Evolutionary conservation across 2,113 vertebrate genomes (phyloP).

Genomic region (Varanus komodoensis): DNA sequence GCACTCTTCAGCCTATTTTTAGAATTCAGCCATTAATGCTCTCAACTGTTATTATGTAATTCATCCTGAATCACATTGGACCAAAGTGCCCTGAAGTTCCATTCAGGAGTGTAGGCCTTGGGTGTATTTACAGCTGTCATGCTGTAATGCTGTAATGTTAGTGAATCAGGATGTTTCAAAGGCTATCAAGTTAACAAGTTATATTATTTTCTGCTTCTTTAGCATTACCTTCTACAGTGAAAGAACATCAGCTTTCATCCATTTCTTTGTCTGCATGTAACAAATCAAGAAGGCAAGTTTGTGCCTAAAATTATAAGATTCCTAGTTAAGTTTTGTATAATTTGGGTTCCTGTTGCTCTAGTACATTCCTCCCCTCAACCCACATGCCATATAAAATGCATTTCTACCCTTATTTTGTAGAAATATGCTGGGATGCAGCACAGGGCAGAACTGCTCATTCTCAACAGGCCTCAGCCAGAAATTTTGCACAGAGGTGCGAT

Average conservation of each 20-base stretch:
- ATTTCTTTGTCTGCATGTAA: background rate
- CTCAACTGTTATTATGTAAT: background rate
- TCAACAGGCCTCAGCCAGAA: background rate
- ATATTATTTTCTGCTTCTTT: background rate
- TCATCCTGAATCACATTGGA: background rate
- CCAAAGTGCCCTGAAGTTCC: background rate
- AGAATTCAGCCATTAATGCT: background rate
- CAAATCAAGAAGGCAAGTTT: background rate
- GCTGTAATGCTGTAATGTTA: constrained; percentile 5
- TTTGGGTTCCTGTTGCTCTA: background rate
- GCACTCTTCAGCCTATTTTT: background rate
- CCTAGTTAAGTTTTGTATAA: background rate
- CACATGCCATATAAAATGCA: background rate
- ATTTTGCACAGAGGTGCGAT: background rate
- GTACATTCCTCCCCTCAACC: background rate
- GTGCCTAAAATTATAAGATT: background rate
- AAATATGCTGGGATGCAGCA: background rate
- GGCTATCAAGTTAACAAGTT: background rate
- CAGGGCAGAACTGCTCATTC: background rate
- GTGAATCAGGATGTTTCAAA: background rate
- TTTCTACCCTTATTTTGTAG: background rate
- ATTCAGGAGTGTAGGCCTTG: background rate
- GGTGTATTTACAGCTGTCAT: background rate
- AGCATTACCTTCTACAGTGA: background rate
- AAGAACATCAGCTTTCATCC: background rate